A percentile compares a stretch with the other conserved stretches of the same genome.
Evolutionary conservation across 1,140 invertebrate species (phyloP).

Genomic region (Vanessa atalanta): DNA sequence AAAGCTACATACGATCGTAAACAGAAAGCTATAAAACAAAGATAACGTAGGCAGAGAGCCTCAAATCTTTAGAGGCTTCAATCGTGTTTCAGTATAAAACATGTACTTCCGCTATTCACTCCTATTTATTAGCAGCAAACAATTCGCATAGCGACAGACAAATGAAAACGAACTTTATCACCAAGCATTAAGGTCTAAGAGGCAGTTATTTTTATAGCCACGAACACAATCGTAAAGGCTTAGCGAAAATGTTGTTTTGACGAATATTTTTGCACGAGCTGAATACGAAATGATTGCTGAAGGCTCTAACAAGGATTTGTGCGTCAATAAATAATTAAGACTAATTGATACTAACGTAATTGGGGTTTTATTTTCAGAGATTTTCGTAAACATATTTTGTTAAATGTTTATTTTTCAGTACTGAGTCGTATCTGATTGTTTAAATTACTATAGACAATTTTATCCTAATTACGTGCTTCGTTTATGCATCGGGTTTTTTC

Average conservation of each 20-base stretch:
- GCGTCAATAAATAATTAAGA: slow-evolving; percentile 23
- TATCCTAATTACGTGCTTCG: no score
- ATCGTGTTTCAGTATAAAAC: slow-evolving; percentile 33
- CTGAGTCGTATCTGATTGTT: no score
- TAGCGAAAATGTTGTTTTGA: slow-evolving; percentile 34
- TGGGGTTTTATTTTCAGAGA: slow-evolving; percentile 24
- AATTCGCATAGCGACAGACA: slow-evolving; percentile 31
- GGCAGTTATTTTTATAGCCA: slow-evolving; percentile 52
- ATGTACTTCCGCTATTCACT: slow-evolving; percentile 44
- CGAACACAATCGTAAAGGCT: slow-evolving; percentile 16
- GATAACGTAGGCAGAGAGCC: slow-evolving; percentile 8
- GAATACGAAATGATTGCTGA: slow-evolving; percentile 26
- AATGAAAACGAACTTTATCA: slow-evolving; percentile 60
- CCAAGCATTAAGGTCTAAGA: slow-evolving; percentile 50
- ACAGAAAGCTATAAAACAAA: neutral
- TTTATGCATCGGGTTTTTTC: no score
- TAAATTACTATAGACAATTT: no score
- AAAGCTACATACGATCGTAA: slow-evolving; percentile 9
- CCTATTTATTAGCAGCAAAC: slow-evolving; percentile 43
- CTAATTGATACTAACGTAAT: slow-evolving; percentile 28
- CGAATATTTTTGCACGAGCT: slow-evolving; percentile 30
- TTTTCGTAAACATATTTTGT: slow-evolving; percentile 10
- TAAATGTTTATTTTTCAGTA: neutral
- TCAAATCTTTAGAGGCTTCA: slow-evolving; percentile 15
- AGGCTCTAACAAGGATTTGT: slow-evolving; percentile 3